Percentiles rank a stretch among this genome's conserved stretches.
phyloP scores from a whole-genome alignment of 2,113 vertebrate genomes.

The Pimephales promelas region DNA sequence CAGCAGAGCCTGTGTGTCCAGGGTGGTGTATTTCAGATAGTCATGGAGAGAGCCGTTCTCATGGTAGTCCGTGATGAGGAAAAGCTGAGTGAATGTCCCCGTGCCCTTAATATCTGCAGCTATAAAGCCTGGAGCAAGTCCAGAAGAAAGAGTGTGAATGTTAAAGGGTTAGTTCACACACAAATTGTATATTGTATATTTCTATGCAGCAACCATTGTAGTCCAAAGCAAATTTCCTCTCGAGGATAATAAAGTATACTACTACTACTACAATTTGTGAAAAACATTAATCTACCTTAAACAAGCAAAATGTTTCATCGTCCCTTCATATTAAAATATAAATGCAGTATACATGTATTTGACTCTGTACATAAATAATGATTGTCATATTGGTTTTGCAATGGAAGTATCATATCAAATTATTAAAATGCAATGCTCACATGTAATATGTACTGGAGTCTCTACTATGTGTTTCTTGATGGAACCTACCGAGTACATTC shows the following conservation, averaged over 20 bases:
- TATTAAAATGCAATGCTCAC: too few species aligned
- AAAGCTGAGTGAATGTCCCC: conserved; percentile 94
- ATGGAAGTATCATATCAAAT: not conserved
- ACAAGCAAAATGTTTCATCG: not conserved
- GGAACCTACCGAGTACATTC: conserved; percentile 88
- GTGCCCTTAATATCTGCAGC: conserved; percentile 98
- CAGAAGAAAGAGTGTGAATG: not conserved
- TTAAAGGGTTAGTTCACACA: not conserved
- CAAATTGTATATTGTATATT: too few species aligned
- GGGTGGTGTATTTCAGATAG: conserved; percentile 88
- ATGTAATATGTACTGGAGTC: not conserved
- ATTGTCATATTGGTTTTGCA: not conserved
- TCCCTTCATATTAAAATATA: not conserved
- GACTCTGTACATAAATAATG: not conserved
- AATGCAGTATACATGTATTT: not conserved
- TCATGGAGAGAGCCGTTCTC: conserved; percentile 94
- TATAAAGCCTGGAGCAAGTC: conserved; percentile 86
- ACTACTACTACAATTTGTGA: not conserved
- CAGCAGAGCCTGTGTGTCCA: conserved; percentile 88
- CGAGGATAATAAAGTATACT: too few species aligned
- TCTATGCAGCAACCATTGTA: too few species aligned
- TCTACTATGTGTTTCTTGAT: not conserved
- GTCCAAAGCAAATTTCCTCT: too few species aligned
- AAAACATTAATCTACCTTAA: not conserved
- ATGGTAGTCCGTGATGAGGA: conserved; percentile 96